phyloP scores from a whole-genome alignment of 37 sponge, comb jelly and placozoan species.

The Halisarca cf. caerulea region DNA sequence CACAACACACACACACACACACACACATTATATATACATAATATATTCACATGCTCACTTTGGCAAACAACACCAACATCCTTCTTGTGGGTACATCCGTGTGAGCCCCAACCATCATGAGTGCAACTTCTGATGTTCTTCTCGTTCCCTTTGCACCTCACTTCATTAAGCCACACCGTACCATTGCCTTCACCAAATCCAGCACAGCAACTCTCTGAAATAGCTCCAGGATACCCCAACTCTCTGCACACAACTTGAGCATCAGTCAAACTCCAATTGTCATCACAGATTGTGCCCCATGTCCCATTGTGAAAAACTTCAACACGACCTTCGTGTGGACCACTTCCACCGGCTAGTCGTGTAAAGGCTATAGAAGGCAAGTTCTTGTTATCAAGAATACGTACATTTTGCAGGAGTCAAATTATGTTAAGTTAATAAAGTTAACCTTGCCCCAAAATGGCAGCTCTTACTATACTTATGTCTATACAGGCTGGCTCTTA shows the following conservation, averaged over 20 bases:
- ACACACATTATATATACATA: too few relatives aligned
- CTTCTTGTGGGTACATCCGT: background rate
- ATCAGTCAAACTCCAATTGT: background rate
- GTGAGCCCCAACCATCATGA: background rate
- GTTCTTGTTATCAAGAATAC: too few relatives aligned
- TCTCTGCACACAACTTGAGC: conserved; percentile 6
- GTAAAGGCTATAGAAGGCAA: background rate
- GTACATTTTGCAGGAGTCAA: too few relatives aligned
- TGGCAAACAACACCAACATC: conserved; percentile 18
- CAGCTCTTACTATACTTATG: too few relatives aligned
- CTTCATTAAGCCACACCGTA: conserved; percentile 55
- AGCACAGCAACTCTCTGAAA: conserved; percentile 1
- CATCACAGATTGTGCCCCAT: conserved; percentile 25
- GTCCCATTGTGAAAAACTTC: conserved; percentile 5
- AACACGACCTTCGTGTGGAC: conserved; percentile 1
- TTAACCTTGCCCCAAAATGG: too few relatives aligned
- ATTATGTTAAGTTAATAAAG: too few relatives aligned
- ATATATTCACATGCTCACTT: too few relatives aligned
- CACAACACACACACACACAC: too few relatives aligned
- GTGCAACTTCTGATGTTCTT: background rate
- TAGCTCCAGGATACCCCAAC: background rate
- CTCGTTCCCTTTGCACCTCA: conserved; percentile 58
- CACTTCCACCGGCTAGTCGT: background rate
- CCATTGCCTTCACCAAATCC: conserved; percentile 69
- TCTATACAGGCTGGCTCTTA: too few relatives aligned